These are phyloP conservation scores for Hypomecis punctinalis DNA, from an alignment of 2,888 invertebrate species.

Conservation along the genomic window DNA sequence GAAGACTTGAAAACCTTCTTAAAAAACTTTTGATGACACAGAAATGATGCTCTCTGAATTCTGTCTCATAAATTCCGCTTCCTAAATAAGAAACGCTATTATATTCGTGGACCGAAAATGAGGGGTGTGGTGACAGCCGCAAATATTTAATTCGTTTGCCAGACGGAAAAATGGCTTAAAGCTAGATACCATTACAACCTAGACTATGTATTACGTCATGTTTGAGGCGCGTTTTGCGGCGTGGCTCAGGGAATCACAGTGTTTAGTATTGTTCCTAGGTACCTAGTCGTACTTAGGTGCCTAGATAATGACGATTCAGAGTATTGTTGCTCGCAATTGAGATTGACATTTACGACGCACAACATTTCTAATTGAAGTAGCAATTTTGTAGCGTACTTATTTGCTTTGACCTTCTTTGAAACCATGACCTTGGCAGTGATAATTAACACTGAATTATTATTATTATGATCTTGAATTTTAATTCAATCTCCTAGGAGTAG, in stretches of 20 bases:
- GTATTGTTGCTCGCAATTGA: neutral
- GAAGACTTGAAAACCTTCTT: no score
- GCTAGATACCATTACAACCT: constrained; percentile 5
- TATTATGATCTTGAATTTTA: no score
- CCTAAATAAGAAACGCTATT: neutral
- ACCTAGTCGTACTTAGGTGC: neutral
- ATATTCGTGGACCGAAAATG: neutral
- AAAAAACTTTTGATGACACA: no score
- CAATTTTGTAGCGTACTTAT: no score
- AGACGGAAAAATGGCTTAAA: constrained; percentile 8
- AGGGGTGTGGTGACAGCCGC: neutral
- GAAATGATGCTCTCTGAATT: no score
- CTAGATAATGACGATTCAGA: constrained; percentile 2
- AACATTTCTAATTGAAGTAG: no score
- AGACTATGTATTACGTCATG: constrained; percentile 25
- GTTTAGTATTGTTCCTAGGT: constrained; percentile 19
- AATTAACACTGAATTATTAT: no score
- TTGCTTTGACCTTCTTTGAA: no score
- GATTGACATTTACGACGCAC: neutral
- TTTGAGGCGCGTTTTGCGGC: constrained; percentile 5
- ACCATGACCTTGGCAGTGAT: no score
- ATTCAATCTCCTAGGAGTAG: no score
- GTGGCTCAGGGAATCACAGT: constrained; percentile 15
- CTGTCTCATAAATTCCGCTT: no score
- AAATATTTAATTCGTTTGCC: neutral